Base-by-base conservation (phyloP, 2,797 vertebrate genomes). In the Labeo calbasu region DNA sequence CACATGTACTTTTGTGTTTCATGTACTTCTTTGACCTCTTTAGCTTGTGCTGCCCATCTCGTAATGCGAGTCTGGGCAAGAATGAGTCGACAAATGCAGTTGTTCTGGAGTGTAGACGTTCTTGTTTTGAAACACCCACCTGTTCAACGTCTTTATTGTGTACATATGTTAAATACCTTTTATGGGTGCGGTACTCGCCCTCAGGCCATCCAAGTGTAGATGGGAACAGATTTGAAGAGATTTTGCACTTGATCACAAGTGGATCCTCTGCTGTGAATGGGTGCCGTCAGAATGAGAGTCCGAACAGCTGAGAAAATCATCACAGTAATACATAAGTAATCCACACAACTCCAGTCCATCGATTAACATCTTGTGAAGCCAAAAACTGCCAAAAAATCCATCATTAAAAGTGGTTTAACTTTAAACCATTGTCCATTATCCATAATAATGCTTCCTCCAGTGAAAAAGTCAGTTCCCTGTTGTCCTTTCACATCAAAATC, bases 61-160 rank as follows among this genome's bases (percentile, higher is more conserved):
- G 0, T 61, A 50, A 53, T 71, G 68, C 79, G 48, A 65, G 63
- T 53, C 63, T 48, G 19, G 36, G n/a, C 70, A 65, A 3, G 55
- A 63, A 51, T 73, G 21, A 32, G 48, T 25, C 13, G 3, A 53
- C 46, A 72, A 51, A 82, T 72, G 80, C 21, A 43, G 79, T 40
- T 3, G 11, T 11, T 75, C 71, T 66, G 59, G 28, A 17, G 48
- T 65, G 59, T 19, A 28, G 11, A 66, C 10, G 4, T 63, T 71
- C 28, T 61, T 61, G 19, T 72, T 46, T 50, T 50, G 8, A 63
- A 11, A 53, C 6, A 0, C 8, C 48, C 5, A 55, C 28, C 28
- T 79, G 48, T 46, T 77, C 10, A 19, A 6, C 40, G 2, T 15
- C 9, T 61, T 76, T n/a, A 14, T 32, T 57, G 51, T 77, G 55